These are phyloP conservation scores for Arge pagana DNA, from an alignment of 2,888 invertebrate genomes.

Conservation along the genomic window DNA sequence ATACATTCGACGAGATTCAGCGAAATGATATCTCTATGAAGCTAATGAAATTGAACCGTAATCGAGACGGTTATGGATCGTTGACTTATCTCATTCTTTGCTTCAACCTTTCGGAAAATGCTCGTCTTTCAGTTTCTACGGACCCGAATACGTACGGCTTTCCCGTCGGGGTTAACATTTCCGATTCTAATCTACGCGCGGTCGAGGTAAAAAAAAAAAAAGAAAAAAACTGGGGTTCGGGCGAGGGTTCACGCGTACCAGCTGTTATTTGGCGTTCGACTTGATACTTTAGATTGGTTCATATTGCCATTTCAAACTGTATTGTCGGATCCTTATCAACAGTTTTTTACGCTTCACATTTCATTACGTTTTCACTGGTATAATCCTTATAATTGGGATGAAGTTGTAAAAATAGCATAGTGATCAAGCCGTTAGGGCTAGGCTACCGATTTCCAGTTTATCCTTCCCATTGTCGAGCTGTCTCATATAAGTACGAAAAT, in stretches of 20 bases:
- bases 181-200: conserved; percentile 17
- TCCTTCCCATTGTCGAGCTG: too few relatives aligned
- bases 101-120: not conserved
- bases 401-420: too few relatives aligned
- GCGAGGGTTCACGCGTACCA: conserved; percentile 11
- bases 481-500: too few relatives aligned
- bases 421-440: too few relatives aligned
- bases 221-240: conserved; percentile 7
- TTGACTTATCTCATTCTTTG: not conserved
- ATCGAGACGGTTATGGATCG: conserved; percentile 7
- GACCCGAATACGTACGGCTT: not conserved
- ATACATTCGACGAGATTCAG: not conserved
- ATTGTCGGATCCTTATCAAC: too few relatives aligned
- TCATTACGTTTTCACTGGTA: too few relatives aligned
- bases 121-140: conserved; percentile 7
- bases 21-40: not conserved
- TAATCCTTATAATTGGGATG: too few relatives aligned
- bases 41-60: conserved; percentile 5
- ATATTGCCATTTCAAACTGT: too few relatives aligned
- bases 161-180: not conserved
- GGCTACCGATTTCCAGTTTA: too few relatives aligned
- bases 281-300: too few relatives aligned
- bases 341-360: too few relatives aligned
- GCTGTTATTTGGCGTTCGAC: conserved; percentile 8
- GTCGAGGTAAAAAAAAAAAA: not conserved